phyloP scores from a whole-genome alignment of 92 coral and sea anemone genomes.

The Plumapathes pennacea region DNA sequence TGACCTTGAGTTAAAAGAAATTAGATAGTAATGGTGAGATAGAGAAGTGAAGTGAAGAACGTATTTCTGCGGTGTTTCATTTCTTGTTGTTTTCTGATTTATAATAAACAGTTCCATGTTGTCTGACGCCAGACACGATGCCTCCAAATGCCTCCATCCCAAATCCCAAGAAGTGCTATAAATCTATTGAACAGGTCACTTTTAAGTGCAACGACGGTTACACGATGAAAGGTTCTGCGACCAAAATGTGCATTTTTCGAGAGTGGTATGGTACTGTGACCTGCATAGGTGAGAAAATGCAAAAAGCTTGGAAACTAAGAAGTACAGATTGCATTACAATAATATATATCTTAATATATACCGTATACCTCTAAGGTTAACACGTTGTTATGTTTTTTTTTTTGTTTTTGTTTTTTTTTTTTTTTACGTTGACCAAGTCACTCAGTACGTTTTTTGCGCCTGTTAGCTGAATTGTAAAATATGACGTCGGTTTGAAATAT shows the following conservation, averaged over 20 bases:
- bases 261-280: slow-evolving; percentile 57
- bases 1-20: too few species aligned
- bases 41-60: too few species aligned
- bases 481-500: too few species aligned
- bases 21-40: too few species aligned
- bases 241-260: slow-evolving; percentile 57
- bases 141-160: slow-evolving; percentile 46
- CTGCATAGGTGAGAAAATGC: slow-evolving; percentile 54
- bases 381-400: neutral
- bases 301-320: neutral
- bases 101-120: slow-evolving; percentile 54
- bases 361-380: neutral
- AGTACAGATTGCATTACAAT: neutral
- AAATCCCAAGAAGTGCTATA: slow-evolving; percentile 16
- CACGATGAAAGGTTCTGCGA: slow-evolving; percentile 51
- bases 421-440: too few species aligned
- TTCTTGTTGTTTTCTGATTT: neutral
- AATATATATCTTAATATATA: neutral
- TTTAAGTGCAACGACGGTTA: slow-evolving; percentile 48
- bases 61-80: too few species aligned
- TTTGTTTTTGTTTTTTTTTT: too few species aligned
- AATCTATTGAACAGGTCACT: slow-evolving; percentile 42
- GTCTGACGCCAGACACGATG: slow-evolving; percentile 16
- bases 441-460: too few species aligned
- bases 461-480: too few species aligned